These are phyloP conservation scores for Lasioglossum zephyrum DNA, from an alignment of 2,888 invertebrate genomes.

Conservation along the genomic window DNA sequence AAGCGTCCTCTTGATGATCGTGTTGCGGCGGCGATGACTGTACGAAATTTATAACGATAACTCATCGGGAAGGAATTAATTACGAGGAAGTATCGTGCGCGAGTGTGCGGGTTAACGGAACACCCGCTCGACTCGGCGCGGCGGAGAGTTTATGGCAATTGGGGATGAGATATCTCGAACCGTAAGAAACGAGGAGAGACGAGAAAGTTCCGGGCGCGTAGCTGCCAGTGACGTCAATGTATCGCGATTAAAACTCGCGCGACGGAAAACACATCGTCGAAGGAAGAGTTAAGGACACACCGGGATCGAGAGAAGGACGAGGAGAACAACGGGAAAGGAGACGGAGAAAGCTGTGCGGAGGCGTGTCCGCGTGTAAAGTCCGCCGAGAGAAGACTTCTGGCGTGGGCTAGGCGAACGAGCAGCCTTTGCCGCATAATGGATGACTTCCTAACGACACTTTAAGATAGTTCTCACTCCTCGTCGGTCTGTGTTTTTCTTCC, in stretches of 20 bases:
- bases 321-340: constrained; percentile 50
- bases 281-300: constrained; percentile 50
- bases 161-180: constrained; percentile 8
- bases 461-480: constrained; percentile 79
- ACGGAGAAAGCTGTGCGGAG: constrained; percentile 66
- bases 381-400: constrained; percentile 71
- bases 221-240: constrained; percentile 15
- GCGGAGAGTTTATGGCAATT: neutral
- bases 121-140: neutral
- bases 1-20: neutral
- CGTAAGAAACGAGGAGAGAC: neutral
- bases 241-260: constrained; percentile 35
- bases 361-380: constrained; percentile 73
- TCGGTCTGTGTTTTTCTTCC: constrained; percentile 68
- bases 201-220: neutral
- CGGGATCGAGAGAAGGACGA: constrained; percentile 29
- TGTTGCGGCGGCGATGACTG: neutral
- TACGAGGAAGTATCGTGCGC: neutral
- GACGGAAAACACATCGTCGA: constrained; percentile 47
- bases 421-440: constrained; percentile 80
- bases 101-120: neutral
- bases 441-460: constrained; percentile 82
- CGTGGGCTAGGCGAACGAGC: constrained; percentile 73
- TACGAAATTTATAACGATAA: constrained; percentile 1
- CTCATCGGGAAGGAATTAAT: neutral